Evolutionary conservation across 2,888 invertebrate genomes (phyloP).

Genomic region (Drosophila flavopinicola): DNA sequence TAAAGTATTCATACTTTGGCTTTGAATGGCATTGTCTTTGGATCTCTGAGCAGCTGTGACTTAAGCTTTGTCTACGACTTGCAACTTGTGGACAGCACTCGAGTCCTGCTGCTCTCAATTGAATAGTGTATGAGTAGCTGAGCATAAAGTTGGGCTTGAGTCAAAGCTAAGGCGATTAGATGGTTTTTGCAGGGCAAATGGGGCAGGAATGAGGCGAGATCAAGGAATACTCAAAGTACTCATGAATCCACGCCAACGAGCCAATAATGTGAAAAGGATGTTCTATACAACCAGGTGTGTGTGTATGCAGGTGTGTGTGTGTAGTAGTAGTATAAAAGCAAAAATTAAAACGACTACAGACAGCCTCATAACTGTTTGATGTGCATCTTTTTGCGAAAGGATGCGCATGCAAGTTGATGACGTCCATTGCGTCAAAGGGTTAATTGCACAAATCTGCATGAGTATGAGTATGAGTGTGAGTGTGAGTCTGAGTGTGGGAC

Average conservation of each 20-base stretch:
- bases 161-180: not conserved
- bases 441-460: constrained; percentile 49
- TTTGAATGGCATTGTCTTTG: not conserved
- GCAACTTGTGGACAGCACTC: too few species aligned
- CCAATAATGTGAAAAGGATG: constrained; percentile 1
- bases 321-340: not conserved
- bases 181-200: not conserved
- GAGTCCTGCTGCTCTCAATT: not conserved
- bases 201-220: not conserved
- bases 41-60: not conserved
- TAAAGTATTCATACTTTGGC: not conserved
- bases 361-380: constrained; percentile 6
- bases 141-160: not conserved
- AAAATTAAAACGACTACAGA: not conserved
- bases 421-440: constrained; percentile 54
- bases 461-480: not conserved
- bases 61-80: too few species aligned
- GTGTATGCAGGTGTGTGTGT: not conserved
- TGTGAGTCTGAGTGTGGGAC: not conserved
- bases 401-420: constrained; percentile 1
- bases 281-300: not conserved
- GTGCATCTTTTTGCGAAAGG: not conserved
- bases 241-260: not conserved
- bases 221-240: not conserved
- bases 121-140: not conserved